Evolutionary conservation across 64 coral and sea anemone genomes (phyloP), one percentile per base, ranked within the genome.

Genomic region (Montipora capricornis): DNA sequence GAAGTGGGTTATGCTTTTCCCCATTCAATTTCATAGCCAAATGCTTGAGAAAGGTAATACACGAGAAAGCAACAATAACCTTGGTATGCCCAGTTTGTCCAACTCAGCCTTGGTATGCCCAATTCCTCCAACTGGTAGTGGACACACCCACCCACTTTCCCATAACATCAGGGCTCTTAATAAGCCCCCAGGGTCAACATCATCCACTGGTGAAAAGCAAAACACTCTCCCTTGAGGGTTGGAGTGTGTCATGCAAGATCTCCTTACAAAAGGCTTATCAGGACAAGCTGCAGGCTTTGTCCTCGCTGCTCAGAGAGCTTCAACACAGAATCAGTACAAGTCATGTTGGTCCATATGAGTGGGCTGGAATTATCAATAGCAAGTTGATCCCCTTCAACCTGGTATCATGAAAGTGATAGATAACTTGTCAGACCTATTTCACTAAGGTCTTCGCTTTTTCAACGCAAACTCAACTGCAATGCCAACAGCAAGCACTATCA

Each of bases 1-100:
- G 26, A 79, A 20, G 83, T 73, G 17, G 49, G 60, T 47, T 89
- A 75, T 80, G 92, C 79, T 13, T 89, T 82, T 87, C 92, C 86
- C 78, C 92, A 17, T 94, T 94, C 57, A 37, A 37, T 37, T 37
- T 37, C 29, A 37, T 37, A 64, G 14, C 60, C 6, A 64, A 64
- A 92, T 49, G 69, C 9, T n/a, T 73, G 62, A 20, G 15, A 37
- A 59, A 75, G 51, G 49, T 26, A 71, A 64, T 45, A 49, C 71
- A 76, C 52, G 51, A 24, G 55, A 19, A 49, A 80, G 78, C 78
- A 80, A 64, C 60, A 64, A 8, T 57, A 6, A 8, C 11, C 11
- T 3, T 64, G 9, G 60, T 64, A 12, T 64, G 78, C 78, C 78
- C 51, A 10, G 78, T 80, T 48, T 80, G 78, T 19, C 78, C 76